Percentiles rank a stretch among this genome's conserved stretches.
phyloP scores from a whole-genome alignment of 2,113 vertebrate genomes.

The Engraulis encrasicolus region DNA sequence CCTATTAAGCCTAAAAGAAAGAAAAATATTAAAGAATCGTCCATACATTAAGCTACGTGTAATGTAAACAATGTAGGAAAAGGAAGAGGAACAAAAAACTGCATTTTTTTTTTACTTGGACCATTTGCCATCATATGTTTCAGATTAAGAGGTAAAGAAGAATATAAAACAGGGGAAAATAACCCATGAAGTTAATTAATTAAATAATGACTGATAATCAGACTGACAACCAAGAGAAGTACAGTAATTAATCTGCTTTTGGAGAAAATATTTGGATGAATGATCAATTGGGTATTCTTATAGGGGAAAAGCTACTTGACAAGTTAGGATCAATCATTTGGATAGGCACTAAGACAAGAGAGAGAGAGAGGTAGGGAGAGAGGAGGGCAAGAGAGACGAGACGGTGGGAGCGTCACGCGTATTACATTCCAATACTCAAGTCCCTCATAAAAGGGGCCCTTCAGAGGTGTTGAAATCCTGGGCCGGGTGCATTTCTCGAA shows the following conservation, averaged over 20 bases:
- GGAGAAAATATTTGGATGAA: slow-evolving; percentile 36
- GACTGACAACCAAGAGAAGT: slow-evolving; percentile 2
- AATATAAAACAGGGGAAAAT: slow-evolving; percentile 17
- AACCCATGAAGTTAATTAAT: neutral
- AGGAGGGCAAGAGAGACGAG: slow-evolving; percentile 8
- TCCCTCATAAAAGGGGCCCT: neutral
- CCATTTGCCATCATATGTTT: slow-evolving; percentile 10
- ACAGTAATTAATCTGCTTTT: slow-evolving; percentile 21
- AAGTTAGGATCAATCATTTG: slow-evolving; percentile 45
- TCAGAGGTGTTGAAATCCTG: no score
- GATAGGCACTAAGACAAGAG: slow-evolving; percentile 55
- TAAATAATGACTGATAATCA: neutral
- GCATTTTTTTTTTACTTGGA: neutral
- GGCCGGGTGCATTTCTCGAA: no score
- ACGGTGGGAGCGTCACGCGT: neutral
- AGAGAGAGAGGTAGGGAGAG: neutral
- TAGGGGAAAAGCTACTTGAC: slow-evolving; percentile 27
- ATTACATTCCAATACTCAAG: neutral
- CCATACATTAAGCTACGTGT: neutral
- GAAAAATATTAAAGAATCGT: neutral
- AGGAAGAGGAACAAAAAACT: neutral
- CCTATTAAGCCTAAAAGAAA: neutral
- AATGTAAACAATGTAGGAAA: slow-evolving; percentile 1
- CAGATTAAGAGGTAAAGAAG: neutral
- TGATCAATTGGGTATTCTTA: neutral